A percentile compares a stretch with the other conserved stretches of the same genome.
These are phyloP conservation scores for Aleiodes testaceus DNA, from an alignment of 2,888 invertebrate genomes.

Conservation along the genomic window DNA sequence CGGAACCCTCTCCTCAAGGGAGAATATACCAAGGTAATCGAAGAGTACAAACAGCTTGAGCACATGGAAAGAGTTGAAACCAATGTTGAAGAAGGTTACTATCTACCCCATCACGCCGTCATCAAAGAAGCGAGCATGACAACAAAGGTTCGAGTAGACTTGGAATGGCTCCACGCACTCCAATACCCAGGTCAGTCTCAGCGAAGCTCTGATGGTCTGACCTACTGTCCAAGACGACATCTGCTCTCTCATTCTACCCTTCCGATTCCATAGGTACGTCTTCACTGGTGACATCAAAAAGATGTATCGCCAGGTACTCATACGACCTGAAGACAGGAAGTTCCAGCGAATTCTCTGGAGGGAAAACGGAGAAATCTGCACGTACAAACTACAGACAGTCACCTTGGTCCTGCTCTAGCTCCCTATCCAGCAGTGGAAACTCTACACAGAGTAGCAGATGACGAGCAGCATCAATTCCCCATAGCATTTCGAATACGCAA, in stretches of 20 bases:
- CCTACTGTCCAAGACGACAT: slow-evolving; percentile 55
- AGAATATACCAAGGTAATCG: slow-evolving; percentile 34
- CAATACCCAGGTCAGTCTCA: slow-evolving; percentile 37
- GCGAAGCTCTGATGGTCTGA: slow-evolving; percentile 51
- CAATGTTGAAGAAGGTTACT: slow-evolving; percentile 33
- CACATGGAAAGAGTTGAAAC: slow-evolving; percentile 25
- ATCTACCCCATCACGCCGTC: slow-evolving; percentile 50
- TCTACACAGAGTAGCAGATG: slow-evolving; percentile 53
- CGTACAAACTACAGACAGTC: slow-evolving; percentile 42
- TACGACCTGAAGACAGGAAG: slow-evolving; percentile 34
- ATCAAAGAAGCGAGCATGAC: slow-evolving; percentile 45
- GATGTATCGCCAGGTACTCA: slow-evolving; percentile 46
- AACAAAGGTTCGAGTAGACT: slow-evolving; percentile 54
- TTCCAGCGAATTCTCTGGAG: slow-evolving; percentile 46
- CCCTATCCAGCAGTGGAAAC: slow-evolving; percentile 54
- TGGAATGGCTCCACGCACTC: slow-evolving; percentile 52
- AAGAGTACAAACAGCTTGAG: slow-evolving; percentile 37
- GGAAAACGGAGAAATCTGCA: background rate
- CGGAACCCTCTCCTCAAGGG: slow-evolving; percentile 20
- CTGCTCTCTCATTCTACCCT: slow-evolving; percentile 45
- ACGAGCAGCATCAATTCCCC: slow-evolving; percentile 44
- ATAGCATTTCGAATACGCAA: slow-evolving; percentile 4
- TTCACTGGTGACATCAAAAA: slow-evolving; percentile 43
- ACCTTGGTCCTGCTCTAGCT: slow-evolving; percentile 48
- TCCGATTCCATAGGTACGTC: slow-evolving; percentile 33